Percentiles rank a stretch among this genome's conserved stretches.
phyloP scores from a whole-genome alignment of 2,888 invertebrate genomes.

The Nomada fucata region DNA sequence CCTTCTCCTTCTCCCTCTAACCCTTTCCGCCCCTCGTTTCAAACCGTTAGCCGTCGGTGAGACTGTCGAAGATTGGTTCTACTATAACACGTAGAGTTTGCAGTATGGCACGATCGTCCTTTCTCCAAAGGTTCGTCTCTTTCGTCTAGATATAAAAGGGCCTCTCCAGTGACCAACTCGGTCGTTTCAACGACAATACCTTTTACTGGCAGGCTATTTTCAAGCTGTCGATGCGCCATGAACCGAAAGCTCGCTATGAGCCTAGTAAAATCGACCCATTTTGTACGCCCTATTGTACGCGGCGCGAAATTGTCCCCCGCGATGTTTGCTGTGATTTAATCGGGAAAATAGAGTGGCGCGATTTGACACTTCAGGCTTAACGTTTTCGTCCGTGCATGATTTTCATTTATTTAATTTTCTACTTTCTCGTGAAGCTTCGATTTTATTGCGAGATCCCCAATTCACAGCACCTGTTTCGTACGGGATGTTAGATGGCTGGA shows the following conservation, averaged over 20 bases:
- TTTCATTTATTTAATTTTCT: not conserved
- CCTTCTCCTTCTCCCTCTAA: not conserved
- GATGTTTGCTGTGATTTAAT: constrained; percentile 15
- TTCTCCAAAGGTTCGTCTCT: constrained; percentile 49
- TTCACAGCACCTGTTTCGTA: not conserved
- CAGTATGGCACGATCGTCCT: constrained; percentile 53
- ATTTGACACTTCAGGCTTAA: not conserved
- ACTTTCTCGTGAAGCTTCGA: not conserved
- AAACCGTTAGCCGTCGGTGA: constrained; percentile 19
- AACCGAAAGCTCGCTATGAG: constrained; percentile 48
- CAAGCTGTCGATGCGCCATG: constrained; percentile 63
- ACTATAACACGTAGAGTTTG: constrained; percentile 48
- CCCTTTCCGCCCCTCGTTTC: not conserved
- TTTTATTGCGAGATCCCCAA: not conserved
- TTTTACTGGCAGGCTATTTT: constrained; percentile 57
- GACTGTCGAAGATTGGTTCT: constrained; percentile 65
- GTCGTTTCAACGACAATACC: constrained; percentile 69
- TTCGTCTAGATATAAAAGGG: constrained; percentile 69
- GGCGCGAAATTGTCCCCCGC: not conserved
- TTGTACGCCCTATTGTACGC: constrained; percentile 25
- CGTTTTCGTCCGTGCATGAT: not conserved
- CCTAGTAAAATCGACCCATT: constrained; percentile 51
- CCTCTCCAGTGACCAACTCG: constrained; percentile 70
- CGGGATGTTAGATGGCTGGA: constrained; percentile 13
- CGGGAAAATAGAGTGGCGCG: not conserved